Base-by-base conservation (phyloP, 2,797 vertebrate species). In the Rhadinocentrus ornatus region DNA sequence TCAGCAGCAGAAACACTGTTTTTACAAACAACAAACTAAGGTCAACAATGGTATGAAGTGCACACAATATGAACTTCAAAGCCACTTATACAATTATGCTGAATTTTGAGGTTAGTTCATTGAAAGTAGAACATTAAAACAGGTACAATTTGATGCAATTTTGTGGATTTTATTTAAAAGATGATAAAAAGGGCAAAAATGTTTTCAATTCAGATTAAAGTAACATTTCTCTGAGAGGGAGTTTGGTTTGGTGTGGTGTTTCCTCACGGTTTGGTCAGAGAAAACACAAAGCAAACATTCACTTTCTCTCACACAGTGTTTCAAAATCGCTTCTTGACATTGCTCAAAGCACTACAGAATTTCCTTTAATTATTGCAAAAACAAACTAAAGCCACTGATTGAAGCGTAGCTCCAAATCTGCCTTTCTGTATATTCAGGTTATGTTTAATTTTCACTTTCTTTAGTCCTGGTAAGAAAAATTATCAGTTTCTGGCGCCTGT, bases 1-100 rank as follows among this genome's bases (percentile, higher is more conserved):
- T 58, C 60, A 39, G 12, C 24, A 0, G 3, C 5, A 54, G 22
- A 80, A 72, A 78, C 54, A 84, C 71, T 78, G 55, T 87, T 81
- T 71, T 54, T 61, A 62, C 2, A 57, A 62, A 69, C 77, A 77
- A 80, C 31, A 72, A 64, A 27, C 61, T 31, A 13, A 41, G 58
- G 16, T 31, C 10, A 4, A 60, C 18, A 9, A 60, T 10, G 9
- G 9, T 44, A 29, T 27, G 24, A 59, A 34, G 20, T 39, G 11
- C 5, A 15, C n/a, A 53, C 35, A 54, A 41, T 62, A 20, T 39
- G n/a, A 20, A 2, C 4, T 24, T 69, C 7, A 50, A 39, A 53
- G 6, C 16, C 31, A 10, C n/a, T 7, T 22, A 15, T 32, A 10
- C 8, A 58, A 32, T 1, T 3, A 9, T 34, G 4, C 16, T 22